These are phyloP conservation scores for Caenorhabditis briggsae DNA, from an alignment of 1,140 invertebrate genomes.

Conservation along the genomic window DNA sequence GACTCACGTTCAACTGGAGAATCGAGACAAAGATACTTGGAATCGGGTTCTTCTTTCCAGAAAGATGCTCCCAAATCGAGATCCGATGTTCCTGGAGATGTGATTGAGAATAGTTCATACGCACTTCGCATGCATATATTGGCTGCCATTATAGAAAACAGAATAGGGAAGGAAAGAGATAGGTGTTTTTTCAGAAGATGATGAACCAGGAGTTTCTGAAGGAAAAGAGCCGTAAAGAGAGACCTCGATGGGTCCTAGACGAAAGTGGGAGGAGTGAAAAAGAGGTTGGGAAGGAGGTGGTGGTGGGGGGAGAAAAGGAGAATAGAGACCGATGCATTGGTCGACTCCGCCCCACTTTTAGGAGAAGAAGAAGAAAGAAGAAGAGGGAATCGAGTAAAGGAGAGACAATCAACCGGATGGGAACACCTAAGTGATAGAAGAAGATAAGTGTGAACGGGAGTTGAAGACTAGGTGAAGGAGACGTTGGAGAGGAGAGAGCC, in stretches of 20 bases:
- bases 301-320: not conserved
- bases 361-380: not conserved
- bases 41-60: conserved; percentile 16
- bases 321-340: not conserved
- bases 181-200: no score
- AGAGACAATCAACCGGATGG: conserved; percentile 2
- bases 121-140: conserved; percentile 14
- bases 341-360: conserved; percentile 8
- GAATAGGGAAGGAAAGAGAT: no score
- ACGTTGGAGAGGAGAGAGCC: not conserved
- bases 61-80: conserved; percentile 18
- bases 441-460: not conserved
- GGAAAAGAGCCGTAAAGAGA: not conserved
- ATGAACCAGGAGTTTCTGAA: no score
- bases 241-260: not conserved
- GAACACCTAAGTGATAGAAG: conserved; percentile 20
- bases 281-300: not conserved
- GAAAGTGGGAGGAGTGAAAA: conserved; percentile 14
- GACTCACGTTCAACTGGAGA: conserved; percentile 13
- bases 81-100: conserved; percentile 15
- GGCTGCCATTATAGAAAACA: not conserved
- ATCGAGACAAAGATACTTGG: conserved; percentile 3
- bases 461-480: not conserved
- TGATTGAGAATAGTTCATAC: conserved; percentile 15
- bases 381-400: not conserved